Percentiles rank a stretch among this genome's conserved stretches.
phyloP scores from a whole-genome alignment of 2,113 vertebrate genomes.

The Oxyura jamaicensis region DNA sequence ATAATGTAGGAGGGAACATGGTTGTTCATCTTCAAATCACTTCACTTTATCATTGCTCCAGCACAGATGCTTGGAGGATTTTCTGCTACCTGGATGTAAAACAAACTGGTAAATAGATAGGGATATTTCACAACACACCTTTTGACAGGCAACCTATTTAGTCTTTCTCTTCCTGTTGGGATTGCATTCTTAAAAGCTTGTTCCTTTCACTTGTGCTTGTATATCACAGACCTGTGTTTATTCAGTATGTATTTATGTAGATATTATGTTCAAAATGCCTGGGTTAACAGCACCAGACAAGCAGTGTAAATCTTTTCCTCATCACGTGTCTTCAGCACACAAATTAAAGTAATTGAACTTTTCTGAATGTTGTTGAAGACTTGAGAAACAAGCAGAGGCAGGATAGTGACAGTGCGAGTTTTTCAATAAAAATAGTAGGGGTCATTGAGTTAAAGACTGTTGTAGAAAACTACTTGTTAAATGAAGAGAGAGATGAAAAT shows the following conservation, averaged over 20 bases:
- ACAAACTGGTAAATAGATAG: background rate
- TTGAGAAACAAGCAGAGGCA: background rate
- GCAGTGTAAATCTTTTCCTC: background rate
- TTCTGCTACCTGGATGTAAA: background rate
- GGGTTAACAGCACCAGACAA: background rate
- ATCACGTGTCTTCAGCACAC: background rate
- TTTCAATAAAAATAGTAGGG: background rate
- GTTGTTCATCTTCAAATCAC: background rate
- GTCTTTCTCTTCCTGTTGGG: background rate
- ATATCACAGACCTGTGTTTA: background rate
- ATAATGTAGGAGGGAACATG: background rate
- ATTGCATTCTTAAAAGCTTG: background rate
- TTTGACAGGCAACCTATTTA: background rate
- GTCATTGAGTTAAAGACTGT: background rate
- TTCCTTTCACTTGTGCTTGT: background rate
- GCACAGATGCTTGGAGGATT: background rate
- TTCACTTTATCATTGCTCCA: background rate
- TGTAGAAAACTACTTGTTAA: background rate
- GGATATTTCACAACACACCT: background rate
- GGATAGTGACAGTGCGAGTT: background rate
- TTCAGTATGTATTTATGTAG: background rate
- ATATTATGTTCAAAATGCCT: background rate
- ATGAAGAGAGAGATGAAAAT: background rate
- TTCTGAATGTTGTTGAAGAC: background rate
- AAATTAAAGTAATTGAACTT: slow-evolving; percentile 1